Evolutionary conservation across 2,113 vertebrate genomes (phyloP), one percentile per base, ranked within the genome.

Genomic region (Oncorhynchus keta): DNA sequence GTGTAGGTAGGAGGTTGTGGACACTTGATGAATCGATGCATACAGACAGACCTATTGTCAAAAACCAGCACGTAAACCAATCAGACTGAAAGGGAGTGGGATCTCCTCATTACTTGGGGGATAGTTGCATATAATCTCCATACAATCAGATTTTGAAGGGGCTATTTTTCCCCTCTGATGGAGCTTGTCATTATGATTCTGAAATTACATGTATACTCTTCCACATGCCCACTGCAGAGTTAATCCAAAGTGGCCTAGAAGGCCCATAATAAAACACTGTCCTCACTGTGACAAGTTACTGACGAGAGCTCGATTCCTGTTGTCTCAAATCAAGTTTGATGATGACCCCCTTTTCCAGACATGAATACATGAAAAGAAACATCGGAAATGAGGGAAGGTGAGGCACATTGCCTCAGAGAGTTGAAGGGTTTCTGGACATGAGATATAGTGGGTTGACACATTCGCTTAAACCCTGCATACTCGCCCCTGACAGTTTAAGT

Each of bases 401-500:
- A 45, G 39, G 62, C 26, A 24, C 2, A 24, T 8, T 8, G 69
- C 59, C 76, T 82, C 28, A 28, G 72, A 78, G 14, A 68, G 71
- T 68, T 57, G 49, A 30, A 30, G 65, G 12, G 28, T 72, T 82
- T 74, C 39, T 64, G 26, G 66, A 73, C 71, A 45, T 11, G 39
- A 39, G 39, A 75, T 72, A 28, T 3, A 70, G 35, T 28, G 73
- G 69, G 39, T 76, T 83, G 77, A 81, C 75, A 85, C 65, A 45
- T 45, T 84, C 16, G 4, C 70, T 87, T 24, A 79, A 82, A 64
- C 82, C 76, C 70, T 61, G 74, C 74, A 69, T 68, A 81, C 72
- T 68, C 30, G 61, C 64, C 57, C 22, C 49, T 64, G 76, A 88
- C 86, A 82, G 82, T 78, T 83, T 82, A 83, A 88, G 77, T 71